Base-by-base conservation (phyloP, 2,113 vertebrate species). In the Australoheros scitulus region DNA sequence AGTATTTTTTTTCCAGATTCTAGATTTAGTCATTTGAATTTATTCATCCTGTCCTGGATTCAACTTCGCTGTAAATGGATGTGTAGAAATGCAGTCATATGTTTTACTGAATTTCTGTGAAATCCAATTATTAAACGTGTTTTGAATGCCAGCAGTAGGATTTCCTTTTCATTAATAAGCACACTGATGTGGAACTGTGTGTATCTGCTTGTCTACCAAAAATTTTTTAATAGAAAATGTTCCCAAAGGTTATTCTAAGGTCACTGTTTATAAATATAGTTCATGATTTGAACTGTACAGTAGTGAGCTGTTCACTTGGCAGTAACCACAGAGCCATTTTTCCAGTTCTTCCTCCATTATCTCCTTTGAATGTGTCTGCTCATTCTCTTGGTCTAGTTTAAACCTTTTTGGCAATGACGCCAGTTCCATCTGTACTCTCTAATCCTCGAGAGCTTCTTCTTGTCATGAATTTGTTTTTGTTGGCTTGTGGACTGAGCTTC, bases 381-480 rank as follows among this genome's bases (percentile, higher is more conserved):
- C 55, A 55, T 79, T 79, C 36, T 76, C 43, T 58, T 15, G 3
- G n/a, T 68, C 56, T 32, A 61, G 20, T 83, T 81, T 38, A 81
- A 88, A 76, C 50, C 65, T 34, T 72, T 81, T 85, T 61, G 38
- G 68, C 56, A 24, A 64, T 41, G 56, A 58, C 43, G 7, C 77
- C 41, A 2, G 61, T 24, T 77, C 58, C 68, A 84, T 70, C 24
- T 70, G 36, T 17, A 81, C 20, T 70, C 50, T 64, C 55, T 18
- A 61, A 38, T 61, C 17, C 60, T 43, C 24, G 1, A 80, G 20
- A n/a, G 58, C 32, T 60, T 61, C 29, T 68, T 6, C 41, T 29
- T 50, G 24, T 70, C 18, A 70, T 50, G 24, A 70, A 29, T 0
- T 0, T 68, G 5, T 50, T 0, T 70, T 24, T 1, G 5, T 43